A percentile compares a stretch with the other conserved stretches of the same genome.
Conservation (phyloP, 2,888 invertebrate species). For the Hermaeophaga mercurialis region DNA sequence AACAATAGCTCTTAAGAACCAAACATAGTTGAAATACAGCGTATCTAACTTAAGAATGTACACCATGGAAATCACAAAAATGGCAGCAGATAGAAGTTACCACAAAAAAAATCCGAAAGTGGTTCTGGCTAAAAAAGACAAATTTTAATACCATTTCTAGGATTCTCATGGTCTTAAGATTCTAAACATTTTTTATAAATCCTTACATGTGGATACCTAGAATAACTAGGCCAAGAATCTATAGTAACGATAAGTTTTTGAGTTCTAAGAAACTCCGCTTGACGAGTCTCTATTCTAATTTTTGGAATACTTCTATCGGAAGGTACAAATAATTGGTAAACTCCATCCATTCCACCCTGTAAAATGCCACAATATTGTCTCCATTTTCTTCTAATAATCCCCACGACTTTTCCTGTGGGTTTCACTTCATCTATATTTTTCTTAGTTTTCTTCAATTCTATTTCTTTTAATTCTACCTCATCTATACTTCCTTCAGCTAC, state of each 20-base stretch:
- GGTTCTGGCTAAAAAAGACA: too few species aligned
- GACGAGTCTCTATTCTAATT: conserved; percentile 93
- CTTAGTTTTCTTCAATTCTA: conserved; percentile 43
- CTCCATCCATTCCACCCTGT: conserved; percentile 72
- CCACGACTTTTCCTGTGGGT: conserved; percentile 84
- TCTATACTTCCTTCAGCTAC: conserved; percentile 67
- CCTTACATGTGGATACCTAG: conserved; percentile 82
- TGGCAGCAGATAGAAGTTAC: too few species aligned
- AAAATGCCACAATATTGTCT: conserved; percentile 92
- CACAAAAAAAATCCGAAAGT: too few species aligned
- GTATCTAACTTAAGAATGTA: too few species aligned
- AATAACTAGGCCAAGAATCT: conserved; percentile 94
- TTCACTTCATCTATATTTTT: conserved; percentile 47
- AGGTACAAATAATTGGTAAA: conserved; percentile 89
- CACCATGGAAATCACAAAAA: too few species aligned
- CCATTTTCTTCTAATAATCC: conserved; percentile 95
- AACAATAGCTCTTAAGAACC: too few species aligned
- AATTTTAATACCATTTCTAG: too few species aligned
- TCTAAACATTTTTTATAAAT: too few species aligned
- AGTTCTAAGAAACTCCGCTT: conserved; percentile 76
- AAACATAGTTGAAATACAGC: too few species aligned
- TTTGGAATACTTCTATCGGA: conserved; percentile 93
- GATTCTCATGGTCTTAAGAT: too few species aligned
- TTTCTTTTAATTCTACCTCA: conserved; percentile 67
- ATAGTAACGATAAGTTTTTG: conserved; percentile 95